These are phyloP conservation scores for Coleophora deauratella DNA, from an alignment of 2,888 invertebrate species.

Conservation along the genomic window DNA sequence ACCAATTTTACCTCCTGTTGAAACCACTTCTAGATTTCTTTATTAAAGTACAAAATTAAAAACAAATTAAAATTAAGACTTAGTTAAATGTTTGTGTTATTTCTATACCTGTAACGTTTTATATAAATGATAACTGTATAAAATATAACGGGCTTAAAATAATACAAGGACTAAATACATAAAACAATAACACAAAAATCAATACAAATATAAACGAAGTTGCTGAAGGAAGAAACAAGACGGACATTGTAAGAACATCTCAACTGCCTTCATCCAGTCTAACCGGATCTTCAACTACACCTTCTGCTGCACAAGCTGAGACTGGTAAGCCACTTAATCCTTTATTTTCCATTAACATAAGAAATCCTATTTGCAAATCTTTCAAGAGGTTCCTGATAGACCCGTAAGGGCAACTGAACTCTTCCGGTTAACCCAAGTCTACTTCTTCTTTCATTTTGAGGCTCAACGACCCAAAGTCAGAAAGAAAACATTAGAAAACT, in stretches of 20 bases:
- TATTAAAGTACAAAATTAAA: conserved; percentile 70
- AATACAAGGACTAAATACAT: conserved; percentile 42
- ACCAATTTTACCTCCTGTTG: conserved; percentile 67
- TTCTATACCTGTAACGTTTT: conserved; percentile 69
- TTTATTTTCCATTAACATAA: no score
- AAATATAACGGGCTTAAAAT: conserved; percentile 59
- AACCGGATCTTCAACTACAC: neutral
- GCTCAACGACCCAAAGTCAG: no score
- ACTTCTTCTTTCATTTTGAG: no score
- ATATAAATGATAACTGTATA: conserved; percentile 37
- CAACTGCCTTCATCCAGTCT: no score
- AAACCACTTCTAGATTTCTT: conserved; percentile 68
- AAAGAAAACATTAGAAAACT: no score
- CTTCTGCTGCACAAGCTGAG: neutral
- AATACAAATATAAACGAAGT: conserved; percentile 27
- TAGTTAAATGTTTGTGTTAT: conserved; percentile 66
- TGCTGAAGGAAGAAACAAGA: conserved; percentile 14
- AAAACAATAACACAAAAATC: conserved; percentile 30
- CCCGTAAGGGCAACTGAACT: no score
- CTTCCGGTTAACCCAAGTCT: no score
- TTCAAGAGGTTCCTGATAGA: no score
- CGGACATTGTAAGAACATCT: no score
- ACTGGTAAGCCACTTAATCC: conserved; percentile 1
- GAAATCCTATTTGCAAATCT: no score
- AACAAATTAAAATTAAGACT: conserved; percentile 69